Conservation (phyloP, 2,797 vertebrate genomes). For the Protonibea diacanthus region DNA sequence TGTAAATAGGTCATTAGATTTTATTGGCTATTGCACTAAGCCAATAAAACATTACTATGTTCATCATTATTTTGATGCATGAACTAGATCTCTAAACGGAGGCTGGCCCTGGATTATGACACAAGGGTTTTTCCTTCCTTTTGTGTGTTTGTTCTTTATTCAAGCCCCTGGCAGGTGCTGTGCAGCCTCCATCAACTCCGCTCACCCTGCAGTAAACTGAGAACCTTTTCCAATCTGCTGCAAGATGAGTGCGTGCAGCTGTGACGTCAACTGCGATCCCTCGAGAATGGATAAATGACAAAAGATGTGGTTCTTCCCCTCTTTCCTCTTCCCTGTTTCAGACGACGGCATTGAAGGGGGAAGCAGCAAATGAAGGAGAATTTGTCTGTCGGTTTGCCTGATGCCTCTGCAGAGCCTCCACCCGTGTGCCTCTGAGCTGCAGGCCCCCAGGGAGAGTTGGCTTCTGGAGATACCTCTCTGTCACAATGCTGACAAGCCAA, state of each 20-base stretch:
- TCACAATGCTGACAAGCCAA: slow-evolving; percentile 65
- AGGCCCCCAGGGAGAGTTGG: slow-evolving; percentile 2
- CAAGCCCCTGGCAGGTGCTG: slow-evolving; percentile 42
- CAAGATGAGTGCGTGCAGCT: slow-evolving; percentile 21
- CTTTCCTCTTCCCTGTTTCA: slow-evolving; percentile 5
- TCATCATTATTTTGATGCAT: slow-evolving; percentile 1
- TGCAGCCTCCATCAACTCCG: slow-evolving; percentile 11
- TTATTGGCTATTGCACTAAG: not conserved
- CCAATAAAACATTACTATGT: not conserved
- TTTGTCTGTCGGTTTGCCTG: slow-evolving; percentile 24
- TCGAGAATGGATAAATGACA: slow-evolving; percentile 55
- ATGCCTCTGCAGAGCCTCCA: slow-evolving; percentile 22
- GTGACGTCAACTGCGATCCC: slow-evolving; percentile 64
- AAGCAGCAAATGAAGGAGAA: slow-evolving; percentile 21
- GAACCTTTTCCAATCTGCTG: slow-evolving; percentile 45
- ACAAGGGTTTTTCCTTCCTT: slow-evolving; percentile 10
- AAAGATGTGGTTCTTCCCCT: slow-evolving; percentile 37
- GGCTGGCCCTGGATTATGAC: slow-evolving; percentile 1
- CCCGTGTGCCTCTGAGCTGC: slow-evolving; percentile 15
- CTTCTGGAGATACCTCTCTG: slow-evolving; percentile 44
- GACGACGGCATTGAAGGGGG: slow-evolving; percentile 6
- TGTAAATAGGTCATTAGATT: not conserved
- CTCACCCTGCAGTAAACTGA: slow-evolving; percentile 24
- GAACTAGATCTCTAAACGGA: not conserved
- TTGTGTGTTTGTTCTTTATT: slow-evolving; percentile 37